phyloP scores from a whole-genome alignment of 1,140 invertebrate genomes.

The Ceratoteleas bidentatus region DNA sequence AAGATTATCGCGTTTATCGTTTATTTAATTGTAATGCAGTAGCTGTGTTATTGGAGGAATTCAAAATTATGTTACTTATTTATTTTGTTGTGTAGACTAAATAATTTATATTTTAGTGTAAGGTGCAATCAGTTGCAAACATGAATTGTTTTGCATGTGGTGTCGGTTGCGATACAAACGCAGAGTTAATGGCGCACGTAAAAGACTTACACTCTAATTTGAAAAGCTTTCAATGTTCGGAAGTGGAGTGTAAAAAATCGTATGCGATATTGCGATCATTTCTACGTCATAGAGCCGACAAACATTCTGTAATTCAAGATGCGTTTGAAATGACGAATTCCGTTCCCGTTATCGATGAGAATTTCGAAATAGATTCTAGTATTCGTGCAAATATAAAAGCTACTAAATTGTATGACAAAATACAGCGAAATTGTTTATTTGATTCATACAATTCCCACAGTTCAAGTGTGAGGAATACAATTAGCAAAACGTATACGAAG shows the following conservation, averaged over 20 bases:
- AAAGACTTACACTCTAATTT: conserved; percentile 10
- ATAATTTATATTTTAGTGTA: not conserved
- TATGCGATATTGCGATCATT: conserved; percentile 25
- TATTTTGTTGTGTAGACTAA: not conserved
- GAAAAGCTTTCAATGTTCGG: conserved; percentile 24
- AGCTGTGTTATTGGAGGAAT: too few relatives aligned
- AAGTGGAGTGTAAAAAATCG: conserved; percentile 11
- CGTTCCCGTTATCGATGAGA: not conserved
- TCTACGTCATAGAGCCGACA: conserved; percentile 6
- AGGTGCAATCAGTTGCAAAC: not conserved
- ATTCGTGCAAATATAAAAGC: not conserved
- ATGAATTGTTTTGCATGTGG: conserved; percentile 35
- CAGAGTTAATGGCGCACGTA: conserved; percentile 11
- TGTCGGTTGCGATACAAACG: conserved; percentile 2
- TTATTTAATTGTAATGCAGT: not conserved
- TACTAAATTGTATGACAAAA: not conserved
- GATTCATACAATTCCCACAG: not conserved
- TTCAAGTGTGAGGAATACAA: too few relatives aligned
- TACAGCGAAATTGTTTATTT: too few relatives aligned
- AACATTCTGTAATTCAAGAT: conserved; percentile 1
- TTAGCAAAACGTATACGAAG: conserved; percentile 2
- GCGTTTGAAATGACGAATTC: not conserved
- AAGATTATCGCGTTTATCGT: not conserved
- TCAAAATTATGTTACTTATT: not conserved
- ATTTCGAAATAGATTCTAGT: not conserved